These are phyloP conservation scores for Eublepharis macularius DNA, from an alignment of 2,113 vertebrate genomes.

Conservation along the genomic window DNA sequence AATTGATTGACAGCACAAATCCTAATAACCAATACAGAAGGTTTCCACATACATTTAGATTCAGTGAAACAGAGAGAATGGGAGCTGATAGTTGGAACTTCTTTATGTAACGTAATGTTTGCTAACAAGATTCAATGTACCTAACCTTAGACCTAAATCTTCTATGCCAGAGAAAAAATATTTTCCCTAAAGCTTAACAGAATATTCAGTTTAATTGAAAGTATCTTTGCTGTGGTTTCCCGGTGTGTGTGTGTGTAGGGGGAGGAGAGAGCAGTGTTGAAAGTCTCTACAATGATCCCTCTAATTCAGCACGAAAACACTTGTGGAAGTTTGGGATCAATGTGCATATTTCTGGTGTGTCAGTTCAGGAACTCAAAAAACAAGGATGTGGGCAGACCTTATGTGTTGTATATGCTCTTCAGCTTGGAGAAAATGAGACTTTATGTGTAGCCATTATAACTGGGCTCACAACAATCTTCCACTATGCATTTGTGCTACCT, in stretches of 20 bases:
- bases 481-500: not conserved
- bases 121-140: not conserved
- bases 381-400: too few species aligned
- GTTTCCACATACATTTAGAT: not conserved
- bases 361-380: not conserved
- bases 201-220: not conserved
- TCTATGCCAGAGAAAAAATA: not conserved
- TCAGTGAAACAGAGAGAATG: not conserved
- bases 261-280: too few species aligned
- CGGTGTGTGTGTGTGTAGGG: too few species aligned
- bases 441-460: not conserved
- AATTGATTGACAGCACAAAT: not conserved
- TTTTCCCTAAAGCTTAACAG: not conserved
- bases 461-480: not conserved
- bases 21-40: not conserved
- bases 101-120: not conserved
- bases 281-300: too few species aligned
- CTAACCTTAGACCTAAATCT: not conserved
- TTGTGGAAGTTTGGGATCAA: not conserved
- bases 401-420: not conserved
- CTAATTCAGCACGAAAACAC: not conserved
- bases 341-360: not conserved
- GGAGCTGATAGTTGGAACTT: not conserved
- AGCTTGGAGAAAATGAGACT: not conserved
- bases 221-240: not conserved